A percentile compares a stretch with the other conserved stretches of the same genome.
These are phyloP conservation scores for Drosophila sp. DNA, from an alignment of 1,140 invertebrate species.

Conservation along the genomic window DNA sequence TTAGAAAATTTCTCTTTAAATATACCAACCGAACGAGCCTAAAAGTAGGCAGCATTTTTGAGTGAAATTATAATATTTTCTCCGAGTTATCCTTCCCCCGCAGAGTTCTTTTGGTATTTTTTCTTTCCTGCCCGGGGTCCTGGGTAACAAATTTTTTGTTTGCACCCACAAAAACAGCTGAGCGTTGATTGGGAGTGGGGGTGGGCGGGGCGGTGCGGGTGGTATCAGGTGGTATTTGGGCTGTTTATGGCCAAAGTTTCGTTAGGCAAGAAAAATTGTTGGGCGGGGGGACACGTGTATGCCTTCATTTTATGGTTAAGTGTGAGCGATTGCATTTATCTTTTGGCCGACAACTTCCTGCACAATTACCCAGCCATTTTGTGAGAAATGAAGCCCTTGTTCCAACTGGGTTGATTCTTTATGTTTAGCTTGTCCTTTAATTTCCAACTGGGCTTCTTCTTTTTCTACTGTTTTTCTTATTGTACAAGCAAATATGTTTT, in stretches of 20 bases:
- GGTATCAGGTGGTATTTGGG: slow-evolving; percentile 10
- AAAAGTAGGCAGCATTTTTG: slow-evolving; percentile 68
- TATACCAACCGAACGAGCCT: slow-evolving; percentile 43
- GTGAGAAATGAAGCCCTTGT: neutral
- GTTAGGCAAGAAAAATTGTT: neutral
- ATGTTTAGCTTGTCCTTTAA: neutral
- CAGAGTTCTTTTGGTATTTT: slow-evolving; percentile 8
- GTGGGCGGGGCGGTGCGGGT: slow-evolving; percentile 37
- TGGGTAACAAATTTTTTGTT: slow-evolving; percentile 68
- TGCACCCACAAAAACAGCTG: slow-evolving; percentile 70
- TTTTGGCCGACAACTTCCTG: slow-evolving; percentile 19
- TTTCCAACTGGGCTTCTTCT: neutral
- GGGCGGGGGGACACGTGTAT: slow-evolving; percentile 41
- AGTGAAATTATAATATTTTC: slow-evolving; percentile 39
- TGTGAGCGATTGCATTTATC: slow-evolving; percentile 53
- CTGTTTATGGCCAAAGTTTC: slow-evolving; percentile 17
- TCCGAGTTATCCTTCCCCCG: neutral
- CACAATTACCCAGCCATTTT: slow-evolving; percentile 19
- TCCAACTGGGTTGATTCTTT: neutral
- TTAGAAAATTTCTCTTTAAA: neutral
- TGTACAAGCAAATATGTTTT: slow-evolving; percentile 44
- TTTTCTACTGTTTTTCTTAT: slow-evolving; percentile 38
- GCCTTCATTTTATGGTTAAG: slow-evolving; percentile 45
- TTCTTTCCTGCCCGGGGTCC: slow-evolving; percentile 39
- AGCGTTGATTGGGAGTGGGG: slow-evolving; percentile 39